Conservation (phyloP, 2,888 invertebrate genomes). For the Synergus gifuensis region DNA sequence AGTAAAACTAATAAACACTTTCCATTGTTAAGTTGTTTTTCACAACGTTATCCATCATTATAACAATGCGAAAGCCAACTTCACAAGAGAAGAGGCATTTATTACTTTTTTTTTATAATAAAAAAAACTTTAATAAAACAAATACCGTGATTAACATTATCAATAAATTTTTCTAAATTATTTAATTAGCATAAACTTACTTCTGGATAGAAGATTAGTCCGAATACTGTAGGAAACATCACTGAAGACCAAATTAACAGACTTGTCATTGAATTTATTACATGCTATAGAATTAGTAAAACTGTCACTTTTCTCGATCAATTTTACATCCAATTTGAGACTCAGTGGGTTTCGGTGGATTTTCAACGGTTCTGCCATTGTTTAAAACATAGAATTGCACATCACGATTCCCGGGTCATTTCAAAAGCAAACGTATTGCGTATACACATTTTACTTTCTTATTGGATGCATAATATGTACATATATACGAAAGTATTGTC, state of each 20-base stretch:
- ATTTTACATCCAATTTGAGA: constrained; percentile 24
- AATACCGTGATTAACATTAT: not conserved
- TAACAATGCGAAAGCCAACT: too few relatives aligned
- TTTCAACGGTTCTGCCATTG: constrained; percentile 15
- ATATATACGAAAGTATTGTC: not conserved
- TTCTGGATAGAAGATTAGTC: constrained; percentile 15
- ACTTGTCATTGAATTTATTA: not conserved
- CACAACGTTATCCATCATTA: too few relatives aligned
- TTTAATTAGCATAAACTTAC: not conserved
- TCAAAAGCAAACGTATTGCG: constrained; percentile 5
- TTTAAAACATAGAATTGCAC: constrained; percentile 12
- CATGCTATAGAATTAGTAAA: not conserved
- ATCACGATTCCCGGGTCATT: constrained; percentile 3
- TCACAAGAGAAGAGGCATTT: too few relatives aligned
- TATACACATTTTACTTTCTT: not conserved
- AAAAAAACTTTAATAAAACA: not conserved
- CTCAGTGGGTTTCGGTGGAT: constrained; percentile 10
- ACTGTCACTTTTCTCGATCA: constrained; percentile 11
- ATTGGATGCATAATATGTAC: not conserved
- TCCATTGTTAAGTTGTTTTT: too few relatives aligned
- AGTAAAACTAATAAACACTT: too few relatives aligned
- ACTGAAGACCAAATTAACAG: constrained; percentile 36
- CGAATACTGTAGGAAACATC: constrained; percentile 25
- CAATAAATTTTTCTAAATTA: not conserved
- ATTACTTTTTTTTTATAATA: not conserved